Percentiles rank a stretch among this genome's conserved stretches.
These are phyloP conservation scores for Hydropotes inermis DNA, from an alignment of 2,113 vertebrate genomes.

Conservation along the genomic window DNA sequence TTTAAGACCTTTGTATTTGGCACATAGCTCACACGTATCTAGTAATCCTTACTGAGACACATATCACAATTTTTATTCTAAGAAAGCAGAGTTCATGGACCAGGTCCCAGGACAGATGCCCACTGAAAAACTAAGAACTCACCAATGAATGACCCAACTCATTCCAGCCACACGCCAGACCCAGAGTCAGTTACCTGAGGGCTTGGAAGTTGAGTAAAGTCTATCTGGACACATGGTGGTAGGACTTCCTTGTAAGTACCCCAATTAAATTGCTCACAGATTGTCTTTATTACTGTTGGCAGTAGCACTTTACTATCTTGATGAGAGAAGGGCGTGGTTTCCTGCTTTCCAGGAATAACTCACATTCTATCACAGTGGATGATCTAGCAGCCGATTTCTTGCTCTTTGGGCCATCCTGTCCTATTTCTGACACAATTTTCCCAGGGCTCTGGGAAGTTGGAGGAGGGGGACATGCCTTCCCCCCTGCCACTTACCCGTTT, in stretches of 20 bases:
- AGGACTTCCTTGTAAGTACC: neutral
- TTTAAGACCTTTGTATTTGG: neutral
- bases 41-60: neutral
- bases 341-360: neutral
- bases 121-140: neutral
- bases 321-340: neutral
- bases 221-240: accelerated
- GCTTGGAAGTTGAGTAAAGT: neutral
- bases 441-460: neutral
- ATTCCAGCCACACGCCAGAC: neutral
- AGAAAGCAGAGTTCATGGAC: neutral
- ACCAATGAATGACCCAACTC: neutral
- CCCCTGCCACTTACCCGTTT: neutral
- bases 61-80: neutral
- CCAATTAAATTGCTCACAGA: neutral
- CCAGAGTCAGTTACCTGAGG: neutral
- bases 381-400: neutral
- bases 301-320: neutral
- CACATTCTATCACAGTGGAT: neutral
- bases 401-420: neutral
- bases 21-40: neutral
- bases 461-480: neutral
- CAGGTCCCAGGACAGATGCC: neutral
- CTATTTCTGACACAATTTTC: neutral
- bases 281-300: neutral